phyloP scores from a whole-genome alignment of 2,113 vertebrate species.

The Platichthys flesus region DNA sequence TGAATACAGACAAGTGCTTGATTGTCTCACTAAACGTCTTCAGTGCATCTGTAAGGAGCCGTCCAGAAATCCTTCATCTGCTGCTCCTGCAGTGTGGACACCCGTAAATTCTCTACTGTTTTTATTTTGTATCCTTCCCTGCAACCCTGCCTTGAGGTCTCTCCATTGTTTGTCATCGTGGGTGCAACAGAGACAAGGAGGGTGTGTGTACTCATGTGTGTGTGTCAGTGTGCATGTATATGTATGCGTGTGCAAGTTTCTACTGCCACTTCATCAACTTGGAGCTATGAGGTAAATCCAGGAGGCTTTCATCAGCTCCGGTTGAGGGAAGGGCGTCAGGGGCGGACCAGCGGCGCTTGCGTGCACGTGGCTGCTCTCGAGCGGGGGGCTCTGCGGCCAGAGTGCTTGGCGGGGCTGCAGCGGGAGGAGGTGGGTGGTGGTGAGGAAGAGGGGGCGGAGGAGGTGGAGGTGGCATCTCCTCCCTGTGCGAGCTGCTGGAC shows the following conservation, averaged over 20 bases:
- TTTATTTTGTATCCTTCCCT: constrained; percentile 63
- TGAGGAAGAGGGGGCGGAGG: constrained; percentile 71
- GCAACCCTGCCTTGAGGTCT: constrained; percentile 79
- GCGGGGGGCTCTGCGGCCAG: constrained; percentile 28
- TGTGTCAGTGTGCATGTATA: constrained; percentile 17
- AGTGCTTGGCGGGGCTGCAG: constrained; percentile 22
- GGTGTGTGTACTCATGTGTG: constrained; percentile 62
- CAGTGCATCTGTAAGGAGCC: constrained; percentile 74
- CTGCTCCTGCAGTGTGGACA: constrained; percentile 67
- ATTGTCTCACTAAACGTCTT: constrained; percentile 83
- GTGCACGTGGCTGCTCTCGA: constrained; percentile 62
- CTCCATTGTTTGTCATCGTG: constrained; percentile 70
- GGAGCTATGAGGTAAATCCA: constrained; percentile 84
- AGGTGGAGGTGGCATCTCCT: constrained; percentile 76
- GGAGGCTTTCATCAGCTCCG: constrained; percentile 66
- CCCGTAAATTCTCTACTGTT: constrained; percentile 57
- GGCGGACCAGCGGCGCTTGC: constrained; percentile 84
- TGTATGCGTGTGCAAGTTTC: constrained; percentile 63
- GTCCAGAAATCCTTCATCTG: constrained; percentile 58
- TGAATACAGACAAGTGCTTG: constrained; percentile 82
- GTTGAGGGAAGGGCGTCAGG: constrained; percentile 71
- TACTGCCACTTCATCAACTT: constrained; percentile 84
- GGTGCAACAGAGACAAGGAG: constrained; percentile 78
- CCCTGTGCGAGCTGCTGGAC: constrained; percentile 62
- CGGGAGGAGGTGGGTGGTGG: constrained; percentile 42